These are phyloP conservation scores for Drosophila trichaetosa DNA, from an alignment of 2,888 invertebrate species.

Conservation along the genomic window DNA sequence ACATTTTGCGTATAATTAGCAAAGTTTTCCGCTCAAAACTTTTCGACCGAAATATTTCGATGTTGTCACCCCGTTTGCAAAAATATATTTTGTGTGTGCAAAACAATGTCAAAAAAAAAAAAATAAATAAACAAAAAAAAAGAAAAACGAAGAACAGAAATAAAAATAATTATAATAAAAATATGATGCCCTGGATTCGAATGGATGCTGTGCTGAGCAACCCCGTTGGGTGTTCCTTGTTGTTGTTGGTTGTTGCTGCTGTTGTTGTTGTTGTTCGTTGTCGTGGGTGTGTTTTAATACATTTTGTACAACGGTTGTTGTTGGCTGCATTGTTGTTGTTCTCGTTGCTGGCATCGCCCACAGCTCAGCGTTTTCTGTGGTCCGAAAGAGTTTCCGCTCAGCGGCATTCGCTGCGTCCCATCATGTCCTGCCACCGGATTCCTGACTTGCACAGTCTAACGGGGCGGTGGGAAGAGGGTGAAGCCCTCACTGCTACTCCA, in stretches of 20 bases:
- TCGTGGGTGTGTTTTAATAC: slow-evolving; percentile 27
- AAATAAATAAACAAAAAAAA: slow-evolving; percentile 3
- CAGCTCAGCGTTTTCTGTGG: slow-evolving; percentile 65
- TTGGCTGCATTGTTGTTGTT: slow-evolving; percentile 23
- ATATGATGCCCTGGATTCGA: slow-evolving; percentile 38
- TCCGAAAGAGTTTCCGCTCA: slow-evolving; percentile 66
- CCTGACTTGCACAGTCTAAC: background rate
- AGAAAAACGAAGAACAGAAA: slow-evolving; percentile 2
- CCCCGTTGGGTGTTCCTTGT: slow-evolving; percentile 1
- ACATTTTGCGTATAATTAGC: slow-evolving; percentile 77
- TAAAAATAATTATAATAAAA: slow-evolving; percentile 25
- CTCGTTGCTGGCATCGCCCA: slow-evolving; percentile 38
- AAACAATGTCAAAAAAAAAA: slow-evolving; percentile 54
- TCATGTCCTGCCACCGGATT: slow-evolving; percentile 18
- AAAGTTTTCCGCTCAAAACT: slow-evolving; percentile 75
- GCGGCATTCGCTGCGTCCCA: slow-evolving; percentile 41
- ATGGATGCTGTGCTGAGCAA: slow-evolving; percentile 16
- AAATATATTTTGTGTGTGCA: slow-evolving; percentile 58
- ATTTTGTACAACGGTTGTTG: slow-evolving; percentile 12
- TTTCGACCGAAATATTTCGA: slow-evolving; percentile 56
- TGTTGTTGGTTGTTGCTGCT: slow-evolving; percentile 9
- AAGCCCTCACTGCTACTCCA: slow-evolving; percentile 29
- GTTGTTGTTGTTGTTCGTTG: slow-evolving; percentile 16
- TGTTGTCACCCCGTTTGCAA: slow-evolving; percentile 55
- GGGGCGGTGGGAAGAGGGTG: background rate